A percentile compares a stretch with the other conserved stretches of the same genome.
phyloP scores from a whole-genome alignment of 2,888 invertebrate genomes.

The Sussaba pulchella region DNA sequence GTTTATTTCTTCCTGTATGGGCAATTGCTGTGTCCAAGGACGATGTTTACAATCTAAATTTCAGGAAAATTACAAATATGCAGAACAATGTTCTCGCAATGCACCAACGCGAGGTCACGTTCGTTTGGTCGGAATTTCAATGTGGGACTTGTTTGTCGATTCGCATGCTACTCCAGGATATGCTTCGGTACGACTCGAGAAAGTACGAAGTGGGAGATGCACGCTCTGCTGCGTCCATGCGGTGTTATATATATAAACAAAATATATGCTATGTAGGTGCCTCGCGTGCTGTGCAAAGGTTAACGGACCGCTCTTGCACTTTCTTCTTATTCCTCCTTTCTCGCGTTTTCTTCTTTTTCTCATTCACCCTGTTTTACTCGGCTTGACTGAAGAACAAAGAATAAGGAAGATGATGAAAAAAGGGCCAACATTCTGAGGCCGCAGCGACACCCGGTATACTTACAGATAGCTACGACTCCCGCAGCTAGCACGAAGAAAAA shows the following conservation, averaged over 20 bases:
- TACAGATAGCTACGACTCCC: slow-evolving; percentile 1
- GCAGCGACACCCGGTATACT: not conserved
- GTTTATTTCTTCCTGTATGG: no score
- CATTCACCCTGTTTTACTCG: slow-evolving; percentile 30
- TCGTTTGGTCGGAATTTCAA: slow-evolving; percentile 57
- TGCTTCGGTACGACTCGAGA: slow-evolving; percentile 16
- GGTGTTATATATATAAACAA: slow-evolving; percentile 16
- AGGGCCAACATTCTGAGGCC: not conserved
- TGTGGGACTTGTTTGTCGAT: slow-evolving; percentile 41
- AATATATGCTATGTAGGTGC: not conserved
- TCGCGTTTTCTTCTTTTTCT: slow-evolving; percentile 24
- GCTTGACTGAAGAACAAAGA: slow-evolving; percentile 16
- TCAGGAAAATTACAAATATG: slow-evolving; percentile 4
- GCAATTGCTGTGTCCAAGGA: no score
- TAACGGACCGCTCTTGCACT: slow-evolving; percentile 49
- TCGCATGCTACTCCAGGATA: slow-evolving; percentile 10
- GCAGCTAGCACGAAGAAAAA: slow-evolving; percentile 44
- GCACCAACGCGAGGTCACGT: slow-evolving; percentile 37
- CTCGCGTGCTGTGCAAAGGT: slow-evolving; percentile 41
- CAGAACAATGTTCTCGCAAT: slow-evolving; percentile 18
- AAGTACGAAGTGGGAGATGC: slow-evolving; percentile 31
- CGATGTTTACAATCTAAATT: not conserved
- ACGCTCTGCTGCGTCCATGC: slow-evolving; percentile 40
- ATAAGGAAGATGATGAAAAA: slow-evolving; percentile 11
- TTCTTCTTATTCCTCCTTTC: slow-evolving; percentile 29